A percentile compares a stretch with the other conserved stretches of the same genome.
These are phyloP conservation scores for Siniperca undulata DNA, from an alignment of 2,797 vertebrate species.

Conservation along the genomic window DNA sequence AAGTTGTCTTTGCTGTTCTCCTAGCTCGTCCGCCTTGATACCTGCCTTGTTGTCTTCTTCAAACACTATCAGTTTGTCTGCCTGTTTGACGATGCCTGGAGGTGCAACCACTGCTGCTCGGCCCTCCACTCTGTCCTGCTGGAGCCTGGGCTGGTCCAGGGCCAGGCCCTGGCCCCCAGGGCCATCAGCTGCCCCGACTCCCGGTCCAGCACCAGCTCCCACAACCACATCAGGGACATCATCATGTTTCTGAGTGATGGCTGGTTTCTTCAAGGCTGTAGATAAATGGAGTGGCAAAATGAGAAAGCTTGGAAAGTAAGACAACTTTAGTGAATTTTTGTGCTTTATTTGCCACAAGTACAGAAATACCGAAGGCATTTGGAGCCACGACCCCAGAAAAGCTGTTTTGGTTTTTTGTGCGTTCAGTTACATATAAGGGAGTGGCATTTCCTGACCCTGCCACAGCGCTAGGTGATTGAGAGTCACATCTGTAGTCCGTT, in stretches of 20 bases:
- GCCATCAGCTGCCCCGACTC: slow-evolving; percentile 71
- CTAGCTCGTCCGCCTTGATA: slow-evolving; percentile 85
- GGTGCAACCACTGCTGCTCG: slow-evolving; percentile 50
- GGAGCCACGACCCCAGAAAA: background rate
- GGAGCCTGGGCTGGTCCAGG: slow-evolving; percentile 80
- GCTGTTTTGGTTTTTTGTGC: background rate
- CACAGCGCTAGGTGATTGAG: background rate
- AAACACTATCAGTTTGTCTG: slow-evolving; percentile 79
- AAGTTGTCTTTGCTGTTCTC: slow-evolving; percentile 82
- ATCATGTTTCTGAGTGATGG: slow-evolving; percentile 81
- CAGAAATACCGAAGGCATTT: slow-evolving; percentile 8
- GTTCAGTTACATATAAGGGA: background rate
- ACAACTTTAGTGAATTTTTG: background rate
- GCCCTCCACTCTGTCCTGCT: slow-evolving; percentile 72
- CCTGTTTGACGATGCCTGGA: slow-evolving; percentile 64
- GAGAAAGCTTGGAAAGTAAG: background rate
- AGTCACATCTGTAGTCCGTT: background rate
- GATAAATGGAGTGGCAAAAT: background rate
- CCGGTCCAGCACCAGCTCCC: slow-evolving; percentile 69
- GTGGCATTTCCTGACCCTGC: slow-evolving; percentile 3
- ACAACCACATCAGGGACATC: slow-evolving; percentile 63
- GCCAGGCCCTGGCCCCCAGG: slow-evolving; percentile 69
- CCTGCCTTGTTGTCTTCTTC: slow-evolving; percentile 84
- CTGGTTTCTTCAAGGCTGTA: slow-evolving; percentile 86
- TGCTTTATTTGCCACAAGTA: background rate